phyloP scores from a whole-genome alignment of 37 sponge, comb jelly and placozoan genomes.

The Chondrosia reniformis region DNA sequence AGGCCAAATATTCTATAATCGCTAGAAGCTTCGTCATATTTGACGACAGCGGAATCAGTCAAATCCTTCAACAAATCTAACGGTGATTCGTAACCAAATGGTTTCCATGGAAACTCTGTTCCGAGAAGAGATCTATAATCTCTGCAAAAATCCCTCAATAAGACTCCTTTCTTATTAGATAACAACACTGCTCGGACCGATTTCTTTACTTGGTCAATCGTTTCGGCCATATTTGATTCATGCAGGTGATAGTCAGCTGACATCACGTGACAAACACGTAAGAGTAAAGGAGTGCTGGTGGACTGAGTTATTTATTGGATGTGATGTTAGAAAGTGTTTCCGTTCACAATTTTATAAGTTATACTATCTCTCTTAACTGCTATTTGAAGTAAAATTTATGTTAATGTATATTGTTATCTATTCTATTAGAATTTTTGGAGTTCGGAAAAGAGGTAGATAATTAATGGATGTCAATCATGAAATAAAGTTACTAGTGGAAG shows the following conservation, averaged over 20 bases:
- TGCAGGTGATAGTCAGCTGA: conserved; percentile 18
- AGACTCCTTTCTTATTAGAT: conserved; percentile 44
- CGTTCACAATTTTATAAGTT: too few relatives aligned
- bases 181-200: conserved; percentile 36
- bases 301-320: too few relatives aligned
- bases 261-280: neutral
- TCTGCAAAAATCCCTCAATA: conserved; percentile 22
- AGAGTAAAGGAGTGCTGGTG: too few relatives aligned
- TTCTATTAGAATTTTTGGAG: too few relatives aligned
- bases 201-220: conserved; percentile 12
- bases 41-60: conserved; percentile 1
- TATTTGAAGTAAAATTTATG: too few relatives aligned
- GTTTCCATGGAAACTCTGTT: conserved; percentile 44
- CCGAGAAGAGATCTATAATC: conserved; percentile 41
- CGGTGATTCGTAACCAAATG: conserved; percentile 16
- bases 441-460: too few relatives aligned
- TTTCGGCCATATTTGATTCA: conserved; percentile 16
- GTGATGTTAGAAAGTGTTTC: too few relatives aligned
- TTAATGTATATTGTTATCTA: too few relatives aligned
- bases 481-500: conserved; percentile 69
- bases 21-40: neutral
- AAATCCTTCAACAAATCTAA: conserved; percentile 30
- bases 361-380: too few relatives aligned
- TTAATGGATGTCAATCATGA: conserved; percentile 87
- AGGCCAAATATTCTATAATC: neutral